Evolutionary conservation across 2,888 invertebrate genomes (phyloP), one percentile per base, ranked within the genome.

Genomic region (Parasteatoda lunata): DNA sequence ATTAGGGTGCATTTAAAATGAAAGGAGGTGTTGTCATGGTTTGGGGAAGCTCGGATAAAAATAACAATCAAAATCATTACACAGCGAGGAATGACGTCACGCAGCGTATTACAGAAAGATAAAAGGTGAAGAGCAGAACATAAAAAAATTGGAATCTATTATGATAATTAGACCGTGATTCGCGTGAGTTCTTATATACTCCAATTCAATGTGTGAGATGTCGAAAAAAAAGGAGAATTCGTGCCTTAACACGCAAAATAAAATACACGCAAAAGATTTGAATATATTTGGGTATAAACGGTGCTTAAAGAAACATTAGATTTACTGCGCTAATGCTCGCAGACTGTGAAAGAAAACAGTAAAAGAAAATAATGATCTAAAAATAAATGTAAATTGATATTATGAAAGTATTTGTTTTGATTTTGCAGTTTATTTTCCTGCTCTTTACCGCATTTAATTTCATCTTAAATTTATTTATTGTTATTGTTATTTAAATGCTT

Each of bases 221-320:
- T 52, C 15, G 49, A 30, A 13, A 51, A 45, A 54, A 48, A 49
- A 79, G 75, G 30, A 77, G 71, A 72, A 78, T 66, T n/a, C 8
- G 11, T 51, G 30, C 59, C 1, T 8, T n/a, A 13, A 48, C 75
- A 75, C 81, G 75, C 81, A 80, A 52, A 52, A 64, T n/a, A 70
- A 69, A 77, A 72, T 84, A 77, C 85, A 76, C 85, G 71, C 85
- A 72, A 80, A 85, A 85, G 64, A 79, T 71, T 77, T 85, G 85
- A 80, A 76, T 80, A 85, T 80, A 70, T 80, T 59, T 30, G 30
- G 30, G 30, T 30, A 30, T 30, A 30, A 30, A 30, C 48, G 65
- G 76, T 64, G 75, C 79, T 84, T 84, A 84, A 84, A 79, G 84
- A 84, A 78, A 76, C 84, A 84, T 84, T 84, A 84, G 84, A 76